phyloP scores from a whole-genome alignment of 2,888 invertebrate genomes.

The Stenolophus ochropezus region DNA sequence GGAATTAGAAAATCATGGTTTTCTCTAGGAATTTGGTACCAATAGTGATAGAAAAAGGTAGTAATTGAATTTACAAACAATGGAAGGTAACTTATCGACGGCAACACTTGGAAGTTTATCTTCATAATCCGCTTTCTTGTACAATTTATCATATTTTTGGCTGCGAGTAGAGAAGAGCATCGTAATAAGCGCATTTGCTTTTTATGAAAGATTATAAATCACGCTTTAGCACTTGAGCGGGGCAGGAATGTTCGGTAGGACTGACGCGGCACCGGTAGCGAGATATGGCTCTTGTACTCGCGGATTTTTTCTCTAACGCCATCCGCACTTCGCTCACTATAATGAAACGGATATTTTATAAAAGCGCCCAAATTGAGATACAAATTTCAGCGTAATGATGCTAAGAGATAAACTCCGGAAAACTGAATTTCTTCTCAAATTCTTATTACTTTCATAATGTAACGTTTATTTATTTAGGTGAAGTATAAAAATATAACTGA shows the following conservation, averaged over 20 bases:
- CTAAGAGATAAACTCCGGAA: too few species aligned
- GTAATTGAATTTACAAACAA: conserved; percentile 21
- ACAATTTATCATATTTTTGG: conserved; percentile 50
- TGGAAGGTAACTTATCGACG: conserved; percentile 14
- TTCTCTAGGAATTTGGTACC: too few species aligned
- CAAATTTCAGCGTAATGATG: not conserved
- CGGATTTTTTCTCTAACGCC: conserved; percentile 25
- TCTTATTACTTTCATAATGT: too few species aligned
- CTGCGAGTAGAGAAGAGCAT: not conserved
- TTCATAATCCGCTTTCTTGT: conserved; percentile 35
- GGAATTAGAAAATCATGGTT: too few species aligned
- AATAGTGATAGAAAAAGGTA: too few species aligned
- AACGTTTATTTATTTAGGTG: too few species aligned
- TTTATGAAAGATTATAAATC: conserved; percentile 53
- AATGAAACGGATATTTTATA: conserved; percentile 14
- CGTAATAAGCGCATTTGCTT: conserved; percentile 52
- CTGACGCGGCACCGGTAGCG: not conserved
- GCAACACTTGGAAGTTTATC: conserved; percentile 3
- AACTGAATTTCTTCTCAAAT: too few species aligned
- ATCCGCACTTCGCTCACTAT: conserved; percentile 1
- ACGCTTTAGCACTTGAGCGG: conserved; percentile 46
- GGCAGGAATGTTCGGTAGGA: not conserved
- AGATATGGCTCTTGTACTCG: conserved; percentile 8
- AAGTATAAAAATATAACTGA: too few species aligned
- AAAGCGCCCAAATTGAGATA: not conserved